Evolutionary conservation across 2,888 invertebrate species (phyloP).

Genomic region (Formica aserva): DNA sequence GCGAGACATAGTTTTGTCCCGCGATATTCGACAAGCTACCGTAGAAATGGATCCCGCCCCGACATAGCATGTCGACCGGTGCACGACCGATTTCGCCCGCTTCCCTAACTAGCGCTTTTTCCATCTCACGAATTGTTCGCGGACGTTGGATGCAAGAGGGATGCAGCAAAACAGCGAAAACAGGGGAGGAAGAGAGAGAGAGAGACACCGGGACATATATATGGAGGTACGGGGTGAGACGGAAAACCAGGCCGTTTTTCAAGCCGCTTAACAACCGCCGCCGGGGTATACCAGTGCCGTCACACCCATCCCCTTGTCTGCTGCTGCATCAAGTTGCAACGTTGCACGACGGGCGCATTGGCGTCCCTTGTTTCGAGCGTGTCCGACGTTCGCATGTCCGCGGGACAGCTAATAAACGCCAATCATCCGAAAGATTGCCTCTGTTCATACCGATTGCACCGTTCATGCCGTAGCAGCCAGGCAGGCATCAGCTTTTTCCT

Average conservation of each 20-base stretch:
- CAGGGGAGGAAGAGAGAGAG: not conserved
- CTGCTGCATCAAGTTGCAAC: constrained; percentile 39
- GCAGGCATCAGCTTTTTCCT: constrained; percentile 17
- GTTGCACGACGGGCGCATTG: constrained; percentile 32
- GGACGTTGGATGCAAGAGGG: constrained; percentile 22
- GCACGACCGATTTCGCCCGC: constrained; percentile 43
- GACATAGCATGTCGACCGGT: constrained; percentile 25
- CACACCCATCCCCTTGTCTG: constrained; percentile 30
- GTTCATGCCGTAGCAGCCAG: constrained; percentile 5
- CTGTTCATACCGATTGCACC: constrained; percentile 34
- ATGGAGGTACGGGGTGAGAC: constrained; percentile 12
- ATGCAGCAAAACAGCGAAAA: constrained; percentile 14
- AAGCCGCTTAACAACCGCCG: constrained; percentile 63
- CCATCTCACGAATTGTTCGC: constrained; percentile 49
- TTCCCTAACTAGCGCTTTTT: constrained; percentile 44
- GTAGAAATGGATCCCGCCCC: constrained; percentile 30
- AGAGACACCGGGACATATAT: not conserved
- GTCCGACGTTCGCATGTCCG: constrained; percentile 44
- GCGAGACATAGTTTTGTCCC: not conserved
- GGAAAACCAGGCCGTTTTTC: constrained; percentile 51
- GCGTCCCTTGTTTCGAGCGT: constrained; percentile 45
- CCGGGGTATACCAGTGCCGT: constrained; percentile 41
- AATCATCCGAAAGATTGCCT: constrained; percentile 63
- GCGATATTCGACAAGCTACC: constrained; percentile 34
- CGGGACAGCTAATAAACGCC: constrained; percentile 59